These are phyloP conservation scores for Tetrapedia diversipes DNA, from an alignment of 2,888 invertebrate genomes.

Conservation along the genomic window DNA sequence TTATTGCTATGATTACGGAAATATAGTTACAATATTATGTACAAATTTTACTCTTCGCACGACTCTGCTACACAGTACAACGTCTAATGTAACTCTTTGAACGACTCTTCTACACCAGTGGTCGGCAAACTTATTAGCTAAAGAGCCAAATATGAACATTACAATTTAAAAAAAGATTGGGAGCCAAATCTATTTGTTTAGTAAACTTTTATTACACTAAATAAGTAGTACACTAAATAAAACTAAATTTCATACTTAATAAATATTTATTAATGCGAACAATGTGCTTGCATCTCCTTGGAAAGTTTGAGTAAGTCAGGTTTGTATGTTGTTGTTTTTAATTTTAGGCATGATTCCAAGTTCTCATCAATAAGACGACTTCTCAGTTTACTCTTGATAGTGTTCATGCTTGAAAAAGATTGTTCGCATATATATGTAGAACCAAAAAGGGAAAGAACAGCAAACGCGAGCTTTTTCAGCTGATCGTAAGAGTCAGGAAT, in stretches of 20 bases:
- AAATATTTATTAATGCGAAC: conserved; percentile 25
- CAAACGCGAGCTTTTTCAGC: conserved; percentile 13
- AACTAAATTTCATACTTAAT: neutral
- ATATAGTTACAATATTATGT: too few relatives aligned
- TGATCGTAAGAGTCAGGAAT: conserved; percentile 18
- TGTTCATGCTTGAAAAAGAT: conserved; percentile 48
- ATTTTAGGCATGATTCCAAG: conserved; percentile 60
- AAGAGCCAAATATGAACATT: too few relatives aligned
- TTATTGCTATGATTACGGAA: too few relatives aligned
- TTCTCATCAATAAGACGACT: conserved; percentile 61
- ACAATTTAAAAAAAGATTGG: too few relatives aligned
- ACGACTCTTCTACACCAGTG: too few relatives aligned
- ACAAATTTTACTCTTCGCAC: too few relatives aligned
- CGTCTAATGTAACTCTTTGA: too few relatives aligned
- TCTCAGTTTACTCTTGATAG: conserved; percentile 63
- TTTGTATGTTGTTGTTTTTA: conserved; percentile 58
- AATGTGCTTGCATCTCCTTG: conserved; percentile 61
- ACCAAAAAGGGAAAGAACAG: conserved; percentile 10
- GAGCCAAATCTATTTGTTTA: neutral
- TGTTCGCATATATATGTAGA: conserved; percentile 27
- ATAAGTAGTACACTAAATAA: conserved; percentile 4
- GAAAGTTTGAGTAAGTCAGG: conserved; percentile 55
- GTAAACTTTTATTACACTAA: neutral
- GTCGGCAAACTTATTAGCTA: too few relatives aligned
- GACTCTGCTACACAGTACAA: too few relatives aligned